phyloP scores from a whole-genome alignment of 2,797 vertebrate genomes.

The Erethizon dorsatum region DNA sequence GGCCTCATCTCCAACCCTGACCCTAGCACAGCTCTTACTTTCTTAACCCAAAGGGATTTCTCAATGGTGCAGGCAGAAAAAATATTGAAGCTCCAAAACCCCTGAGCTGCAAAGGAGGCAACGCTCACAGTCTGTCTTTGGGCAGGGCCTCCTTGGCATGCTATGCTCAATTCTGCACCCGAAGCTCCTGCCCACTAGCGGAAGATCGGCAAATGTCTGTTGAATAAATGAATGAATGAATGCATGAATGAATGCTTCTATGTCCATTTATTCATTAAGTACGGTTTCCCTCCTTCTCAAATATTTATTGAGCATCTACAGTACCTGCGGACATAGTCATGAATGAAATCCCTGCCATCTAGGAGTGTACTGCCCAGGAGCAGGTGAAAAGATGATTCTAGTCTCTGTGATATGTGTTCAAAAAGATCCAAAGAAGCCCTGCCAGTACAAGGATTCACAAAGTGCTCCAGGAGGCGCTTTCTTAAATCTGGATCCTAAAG shows the following conservation, averaged over 20 bases:
- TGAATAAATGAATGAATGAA: neutral
- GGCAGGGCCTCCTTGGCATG: neutral
- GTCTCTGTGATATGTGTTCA: neutral
- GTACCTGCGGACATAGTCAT: neutral
- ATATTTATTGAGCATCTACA: neutral
- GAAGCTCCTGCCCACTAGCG: neutral
- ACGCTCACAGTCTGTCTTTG: neutral
- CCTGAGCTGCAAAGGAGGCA: neutral
- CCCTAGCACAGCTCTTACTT: neutral
- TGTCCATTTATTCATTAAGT: neutral
- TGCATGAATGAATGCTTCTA: neutral
- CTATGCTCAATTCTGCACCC: neutral
- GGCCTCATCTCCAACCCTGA: neutral
- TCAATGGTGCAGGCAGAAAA: neutral
- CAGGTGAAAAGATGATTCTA: neutral
- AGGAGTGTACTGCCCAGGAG: neutral
- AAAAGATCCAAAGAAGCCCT: neutral
- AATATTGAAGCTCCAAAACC: neutral
- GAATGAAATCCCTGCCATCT: neutral
- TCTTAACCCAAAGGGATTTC: neutral
- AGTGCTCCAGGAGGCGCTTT: neutral
- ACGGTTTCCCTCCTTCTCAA: neutral
- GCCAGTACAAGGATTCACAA: neutral
- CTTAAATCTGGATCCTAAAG: neutral
- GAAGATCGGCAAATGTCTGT: neutral